Conservation (phyloP, 1,140 invertebrate genomes). For the Babylonia areolata region DNA sequence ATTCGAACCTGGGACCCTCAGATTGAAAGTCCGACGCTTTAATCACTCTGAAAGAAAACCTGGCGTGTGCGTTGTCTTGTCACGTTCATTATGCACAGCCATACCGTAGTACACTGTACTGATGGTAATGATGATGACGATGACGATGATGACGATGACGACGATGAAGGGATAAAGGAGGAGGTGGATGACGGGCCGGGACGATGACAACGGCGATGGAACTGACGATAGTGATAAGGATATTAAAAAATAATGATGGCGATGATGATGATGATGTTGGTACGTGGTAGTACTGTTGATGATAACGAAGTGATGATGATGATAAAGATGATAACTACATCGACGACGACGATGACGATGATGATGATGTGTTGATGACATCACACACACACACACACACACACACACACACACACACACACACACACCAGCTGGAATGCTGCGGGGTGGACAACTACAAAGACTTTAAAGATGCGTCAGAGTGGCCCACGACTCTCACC, state of each 20-base stretch:
- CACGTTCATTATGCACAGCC: too few relatives aligned
- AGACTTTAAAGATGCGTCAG: not conserved
- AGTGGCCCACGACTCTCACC: not conserved
- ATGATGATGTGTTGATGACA: too few relatives aligned
- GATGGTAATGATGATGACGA: too few relatives aligned
- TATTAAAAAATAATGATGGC: not conserved
- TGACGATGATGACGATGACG: too few relatives aligned
- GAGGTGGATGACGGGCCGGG: not conserved
- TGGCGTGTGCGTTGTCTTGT: too few relatives aligned
- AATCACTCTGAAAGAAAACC: too few relatives aligned
- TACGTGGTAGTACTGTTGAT: not conserved
- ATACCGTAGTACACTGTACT: too few relatives aligned
- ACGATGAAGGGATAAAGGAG: not conserved
- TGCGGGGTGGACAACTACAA: conserved; percentile 18
- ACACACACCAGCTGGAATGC: not conserved
- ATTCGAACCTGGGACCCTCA: too few relatives aligned
- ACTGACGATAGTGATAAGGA: not conserved
- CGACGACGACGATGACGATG: not conserved
- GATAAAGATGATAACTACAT: not conserved
- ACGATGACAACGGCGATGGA: not conserved
- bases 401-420: too few relatives aligned
- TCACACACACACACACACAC: too few relatives aligned
- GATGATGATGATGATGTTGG: not conserved
- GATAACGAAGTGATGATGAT: not conserved
- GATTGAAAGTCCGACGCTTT: too few relatives aligned